phyloP scores from a whole-genome alignment of 2,113 vertebrate species.

The Pongo abelii region DNA sequence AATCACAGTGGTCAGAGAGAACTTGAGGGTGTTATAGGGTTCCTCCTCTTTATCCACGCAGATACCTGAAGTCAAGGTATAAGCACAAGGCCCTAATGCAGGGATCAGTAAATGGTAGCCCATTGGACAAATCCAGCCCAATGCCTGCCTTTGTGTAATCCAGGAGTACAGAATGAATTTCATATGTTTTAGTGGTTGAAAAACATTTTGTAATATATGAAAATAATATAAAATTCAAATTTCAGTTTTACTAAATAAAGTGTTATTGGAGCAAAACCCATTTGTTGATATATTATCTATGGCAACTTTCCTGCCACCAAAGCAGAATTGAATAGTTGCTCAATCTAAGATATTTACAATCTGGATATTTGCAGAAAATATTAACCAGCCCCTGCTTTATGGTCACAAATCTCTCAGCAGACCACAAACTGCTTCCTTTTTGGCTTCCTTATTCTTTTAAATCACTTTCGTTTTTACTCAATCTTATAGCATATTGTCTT shows the following conservation, averaged over 20 bases:
- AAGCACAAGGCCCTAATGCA: neutral
- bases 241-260: neutral
- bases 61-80: rapidly evolving
- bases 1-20: neutral
- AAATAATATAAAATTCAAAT: neutral
- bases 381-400: neutral
- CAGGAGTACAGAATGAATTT: neutral
- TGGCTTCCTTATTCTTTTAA: neutral
- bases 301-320: neutral
- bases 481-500: neutral
- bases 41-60: neutral
- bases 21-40: rapidly evolving
- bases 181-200: neutral
- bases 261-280: neutral
- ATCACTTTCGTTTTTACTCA: neutral
- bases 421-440: neutral
- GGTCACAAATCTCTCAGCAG: neutral
- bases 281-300: neutral
- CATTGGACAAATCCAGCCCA: neutral
- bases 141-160: neutral
- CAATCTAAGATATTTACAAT: neutral
- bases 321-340: neutral
- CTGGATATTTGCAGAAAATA: neutral
- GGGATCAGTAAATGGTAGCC: neutral
- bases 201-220: neutral